Percentiles rank a stretch among this genome's conserved stretches.
phyloP scores from a whole-genome alignment of 1,140 invertebrate genomes.

The Euura saliciscinereae region DNA sequence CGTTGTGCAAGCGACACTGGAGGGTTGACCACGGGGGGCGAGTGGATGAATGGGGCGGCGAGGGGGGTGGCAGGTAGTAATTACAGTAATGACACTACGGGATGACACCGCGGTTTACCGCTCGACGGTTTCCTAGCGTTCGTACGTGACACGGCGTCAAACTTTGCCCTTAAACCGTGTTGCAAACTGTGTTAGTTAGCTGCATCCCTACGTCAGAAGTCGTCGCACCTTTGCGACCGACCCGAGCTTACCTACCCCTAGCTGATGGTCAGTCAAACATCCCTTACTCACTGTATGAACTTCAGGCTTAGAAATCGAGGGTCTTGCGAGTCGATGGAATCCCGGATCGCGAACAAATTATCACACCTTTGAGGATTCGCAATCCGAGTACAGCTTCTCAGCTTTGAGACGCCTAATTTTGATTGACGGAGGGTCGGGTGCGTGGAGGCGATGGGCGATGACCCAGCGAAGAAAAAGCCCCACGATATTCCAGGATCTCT shows the following conservation, averaged over 20 bases:
- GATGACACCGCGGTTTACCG: slow-evolving; percentile 15
- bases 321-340: not conserved
- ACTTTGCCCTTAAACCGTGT: slow-evolving; percentile 12
- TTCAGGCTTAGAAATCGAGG: not conserved
- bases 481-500: too few relatives aligned
- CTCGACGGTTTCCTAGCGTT: slow-evolving; percentile 8
- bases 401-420: not conserved
- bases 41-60: not conserved
- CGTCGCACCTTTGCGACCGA: not conserved
- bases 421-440: not conserved
- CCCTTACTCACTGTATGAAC: not conserved
- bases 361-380: not conserved
- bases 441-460: too few relatives aligned
- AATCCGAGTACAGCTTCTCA: not conserved
- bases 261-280: not conserved
- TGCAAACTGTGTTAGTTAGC: slow-evolving; percentile 2
- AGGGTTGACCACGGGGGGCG: not conserved
- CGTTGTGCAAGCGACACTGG: not conserved
- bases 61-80: not conserved
- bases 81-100: slow-evolving; percentile 13
- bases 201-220: slow-evolving; percentile 1
- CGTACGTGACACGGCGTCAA: slow-evolving; percentile 4
- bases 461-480: too few relatives aligned
- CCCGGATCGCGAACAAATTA: not conserved
- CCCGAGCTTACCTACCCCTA: not conserved